phyloP scores from a whole-genome alignment of 2,888 invertebrate species.

The Melieria omissa region DNA sequence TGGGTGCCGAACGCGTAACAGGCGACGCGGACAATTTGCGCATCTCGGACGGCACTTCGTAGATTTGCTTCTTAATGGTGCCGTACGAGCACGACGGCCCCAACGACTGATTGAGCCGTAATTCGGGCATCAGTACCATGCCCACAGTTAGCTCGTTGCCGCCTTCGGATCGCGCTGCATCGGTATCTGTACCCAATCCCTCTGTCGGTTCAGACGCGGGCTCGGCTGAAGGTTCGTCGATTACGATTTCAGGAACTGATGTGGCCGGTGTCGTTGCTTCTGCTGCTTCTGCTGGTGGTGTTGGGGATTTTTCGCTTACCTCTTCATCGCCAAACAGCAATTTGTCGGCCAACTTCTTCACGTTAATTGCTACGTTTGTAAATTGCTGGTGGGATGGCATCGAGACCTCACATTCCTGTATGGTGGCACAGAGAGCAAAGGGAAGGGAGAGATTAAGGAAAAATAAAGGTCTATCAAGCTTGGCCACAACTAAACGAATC shows the following conservation, averaged over 20 bases:
- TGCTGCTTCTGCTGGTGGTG: neutral
- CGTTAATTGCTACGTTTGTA: slow-evolving; percentile 60
- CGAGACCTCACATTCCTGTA: slow-evolving; percentile 53
- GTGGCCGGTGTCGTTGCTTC: neutral
- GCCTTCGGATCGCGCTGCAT: neutral
- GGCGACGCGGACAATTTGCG: slow-evolving; percentile 40
- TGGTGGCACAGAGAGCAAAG: neutral
- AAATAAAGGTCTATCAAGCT: neutral
- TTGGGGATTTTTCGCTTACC: slow-evolving; percentile 36
- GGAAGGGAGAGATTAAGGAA: neutral
- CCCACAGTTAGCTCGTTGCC: slow-evolving; percentile 39
- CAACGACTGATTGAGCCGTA: slow-evolving; percentile 29
- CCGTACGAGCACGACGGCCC: slow-evolving; percentile 17
- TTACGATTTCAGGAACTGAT: neutral
- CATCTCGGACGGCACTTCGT: slow-evolving; percentile 52
- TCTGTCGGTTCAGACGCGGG: neutral
- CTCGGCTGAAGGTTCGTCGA: neutral
- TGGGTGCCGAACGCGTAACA: no score
- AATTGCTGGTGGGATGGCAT: slow-evolving; percentile 62
- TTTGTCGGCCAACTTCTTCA: slow-evolving; percentile 60
- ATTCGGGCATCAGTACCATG: slow-evolving; percentile 43
- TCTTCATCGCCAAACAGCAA: slow-evolving; percentile 52
- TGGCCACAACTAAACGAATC: no score
- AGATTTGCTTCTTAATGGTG: slow-evolving; percentile 41
- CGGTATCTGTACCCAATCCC: neutral